Evolutionary conservation across 2,888 invertebrate species (phyloP).

Genomic region (Chrysina gloriosa): DNA sequence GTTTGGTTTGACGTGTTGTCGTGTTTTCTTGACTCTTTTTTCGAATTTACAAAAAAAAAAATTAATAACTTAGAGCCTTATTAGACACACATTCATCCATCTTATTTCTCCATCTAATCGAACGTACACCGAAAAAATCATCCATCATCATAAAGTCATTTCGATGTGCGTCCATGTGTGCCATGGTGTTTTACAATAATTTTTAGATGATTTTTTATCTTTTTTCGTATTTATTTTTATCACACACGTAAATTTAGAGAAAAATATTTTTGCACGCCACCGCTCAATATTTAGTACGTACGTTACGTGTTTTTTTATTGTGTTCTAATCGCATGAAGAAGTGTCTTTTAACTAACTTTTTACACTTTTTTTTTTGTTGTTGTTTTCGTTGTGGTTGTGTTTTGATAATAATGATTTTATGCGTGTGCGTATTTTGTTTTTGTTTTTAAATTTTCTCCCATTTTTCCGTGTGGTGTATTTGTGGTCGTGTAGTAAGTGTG

Average conservation of each 20-base stretch:
- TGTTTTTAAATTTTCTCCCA: constrained; percentile 49
- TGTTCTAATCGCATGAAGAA: constrained; percentile 35
- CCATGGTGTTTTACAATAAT: not conserved
- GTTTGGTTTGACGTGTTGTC: constrained; percentile 28
- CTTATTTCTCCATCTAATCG: too few relatives aligned
- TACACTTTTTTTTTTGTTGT: constrained; percentile 25
- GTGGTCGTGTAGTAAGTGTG: constrained; percentile 68
- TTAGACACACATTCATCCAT: too few relatives aligned
- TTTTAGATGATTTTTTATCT: too few relatives aligned
- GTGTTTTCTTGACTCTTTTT: constrained; percentile 1
- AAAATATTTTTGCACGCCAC: not conserved
- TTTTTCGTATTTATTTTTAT: not conserved
- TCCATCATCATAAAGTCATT: not conserved
- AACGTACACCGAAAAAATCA: too few relatives aligned
- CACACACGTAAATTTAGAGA: not conserved
- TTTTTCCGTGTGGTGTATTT: constrained; percentile 62
- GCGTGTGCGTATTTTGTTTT: constrained; percentile 62
- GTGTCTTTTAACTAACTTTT: not conserved
- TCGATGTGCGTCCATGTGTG: not conserved
- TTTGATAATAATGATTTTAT: too few relatives aligned
- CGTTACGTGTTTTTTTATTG: constrained; percentile 17
- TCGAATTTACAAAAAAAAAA: too few relatives aligned
- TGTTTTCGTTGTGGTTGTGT: constrained; percentile 64
- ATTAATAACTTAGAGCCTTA: too few relatives aligned
- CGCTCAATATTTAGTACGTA: not conserved